A percentile compares a stretch with the other conserved stretches of the same genome.
These are phyloP conservation scores for Egretta garzetta DNA, from an alignment of 2,113 vertebrate species.

Conservation along the genomic window DNA sequence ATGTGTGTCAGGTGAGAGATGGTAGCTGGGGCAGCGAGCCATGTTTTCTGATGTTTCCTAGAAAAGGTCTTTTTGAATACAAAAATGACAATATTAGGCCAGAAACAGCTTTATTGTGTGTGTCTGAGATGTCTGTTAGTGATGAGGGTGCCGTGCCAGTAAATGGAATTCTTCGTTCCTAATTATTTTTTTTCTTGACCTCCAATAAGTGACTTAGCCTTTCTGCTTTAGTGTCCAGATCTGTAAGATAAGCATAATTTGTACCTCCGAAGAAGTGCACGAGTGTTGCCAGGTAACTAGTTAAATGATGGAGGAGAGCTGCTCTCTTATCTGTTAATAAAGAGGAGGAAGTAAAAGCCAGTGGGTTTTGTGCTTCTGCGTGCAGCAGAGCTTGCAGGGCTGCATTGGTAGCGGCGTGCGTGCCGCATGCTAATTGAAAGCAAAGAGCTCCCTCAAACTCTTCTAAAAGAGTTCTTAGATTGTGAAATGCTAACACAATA, in stretches of 20 bases:
- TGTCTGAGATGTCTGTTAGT: not conserved
- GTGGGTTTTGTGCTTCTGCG: not conserved
- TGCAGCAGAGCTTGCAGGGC: not conserved
- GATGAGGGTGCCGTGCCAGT: not conserved
- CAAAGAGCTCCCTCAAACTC: not conserved
- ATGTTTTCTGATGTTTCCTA: not conserved
- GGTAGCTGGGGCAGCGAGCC: not conserved
- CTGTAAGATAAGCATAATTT: not conserved
- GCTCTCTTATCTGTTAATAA: not conserved
- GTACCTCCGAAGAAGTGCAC: not conserved
- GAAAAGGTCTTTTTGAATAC: not conserved
- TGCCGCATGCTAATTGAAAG: not conserved
- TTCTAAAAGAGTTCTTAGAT: not conserved
- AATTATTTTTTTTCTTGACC: not conserved
- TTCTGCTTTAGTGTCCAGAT: not conserved
- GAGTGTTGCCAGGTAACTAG: slow-evolving; percentile 20
- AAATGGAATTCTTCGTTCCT: not conserved
- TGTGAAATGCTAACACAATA: not conserved
- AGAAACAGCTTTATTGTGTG: not conserved
- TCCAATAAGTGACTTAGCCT: not conserved
- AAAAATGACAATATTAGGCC: not conserved
- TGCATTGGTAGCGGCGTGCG: accelerated
- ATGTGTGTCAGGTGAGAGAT: slow-evolving; percentile 89
- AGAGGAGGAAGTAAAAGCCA: not conserved
- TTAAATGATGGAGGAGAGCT: not conserved